phyloP scores from a whole-genome alignment of 2,113 vertebrate species.

The Myiagra hebetior region DNA sequence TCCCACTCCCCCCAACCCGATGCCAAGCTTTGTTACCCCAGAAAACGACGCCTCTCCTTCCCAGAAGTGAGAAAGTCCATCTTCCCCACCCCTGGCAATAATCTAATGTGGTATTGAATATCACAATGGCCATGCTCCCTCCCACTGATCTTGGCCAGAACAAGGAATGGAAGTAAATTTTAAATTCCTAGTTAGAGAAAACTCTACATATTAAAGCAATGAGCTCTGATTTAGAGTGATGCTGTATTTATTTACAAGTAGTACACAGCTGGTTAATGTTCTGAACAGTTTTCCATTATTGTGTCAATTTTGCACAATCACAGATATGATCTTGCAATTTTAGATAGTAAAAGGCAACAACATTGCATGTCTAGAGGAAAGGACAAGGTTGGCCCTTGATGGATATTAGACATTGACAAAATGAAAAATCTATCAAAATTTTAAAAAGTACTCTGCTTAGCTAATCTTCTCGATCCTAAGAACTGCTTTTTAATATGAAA shows the following conservation, averaged over 20 bases:
- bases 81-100: neutral
- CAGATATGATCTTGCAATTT: neutral
- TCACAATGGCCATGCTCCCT: neutral
- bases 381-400: neutral
- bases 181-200: neutral
- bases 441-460: neutral
- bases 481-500: neutral
- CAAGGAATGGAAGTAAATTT: neutral
- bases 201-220: neutral
- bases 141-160: neutral
- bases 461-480: neutral
- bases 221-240: neutral
- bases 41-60: neutral
- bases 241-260: neutral
- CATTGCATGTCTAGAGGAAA: neutral
- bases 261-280: neutral
- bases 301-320: neutral
- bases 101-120: neutral
- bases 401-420: neutral
- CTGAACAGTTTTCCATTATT: neutral
- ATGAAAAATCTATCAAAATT: neutral
- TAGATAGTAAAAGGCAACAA: neutral
- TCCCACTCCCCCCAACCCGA: accelerated
- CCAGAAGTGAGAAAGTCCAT: neutral
- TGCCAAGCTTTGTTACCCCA: neutral